Evolutionary conservation across 2,888 invertebrate genomes (phyloP), one percentile per base, ranked within the genome.

Genomic region (Homarus gammarus): DNA sequence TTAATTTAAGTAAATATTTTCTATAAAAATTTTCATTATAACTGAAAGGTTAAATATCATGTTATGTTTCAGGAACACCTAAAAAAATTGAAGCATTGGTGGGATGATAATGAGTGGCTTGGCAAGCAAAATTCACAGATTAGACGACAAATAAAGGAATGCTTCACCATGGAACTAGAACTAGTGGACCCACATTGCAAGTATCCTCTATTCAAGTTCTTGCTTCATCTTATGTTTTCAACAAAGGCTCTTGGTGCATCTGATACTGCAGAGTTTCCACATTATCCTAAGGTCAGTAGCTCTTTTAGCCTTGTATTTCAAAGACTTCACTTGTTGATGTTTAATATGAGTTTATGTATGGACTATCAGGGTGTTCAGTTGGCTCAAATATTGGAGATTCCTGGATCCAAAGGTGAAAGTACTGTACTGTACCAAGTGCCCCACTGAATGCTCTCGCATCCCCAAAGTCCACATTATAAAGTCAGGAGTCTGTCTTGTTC

Each of bases 191-290:
- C 79, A 27, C 49, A 44, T 15, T 78, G 79, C 38, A 31, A 36
- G 31, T 78, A 79, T 38, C 86, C 86, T 0, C 86, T 87, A 36
- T 87, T 87, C 31, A 72, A 70, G 38, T 79, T 87, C 27, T 51
- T 87, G n/a, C 31, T 87, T 15, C 78, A 86, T 31, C 72, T 79
- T 31, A 27, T 87, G 22, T 79, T 87, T 70, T 72, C 70, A 38
- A 72, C 49, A 22, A 70, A 68, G 51, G 86, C 72, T 0, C 77
- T 77, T 70, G 56, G 86, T n/a, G 49, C 64, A 31, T 27, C 79
- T 10, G 86, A 87, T 79, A 79, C 72, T 31, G 72, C 51, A 51
- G 68, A 79, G 40, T 70, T 68, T 38, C 79, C 79, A n/a, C 44
- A 78, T 70, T 36, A 78, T 10, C 86, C 86, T 18, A 72, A 44